Base-by-base conservation (phyloP, 2,888 invertebrate species). In the Notocelia uddmanniana region DNA sequence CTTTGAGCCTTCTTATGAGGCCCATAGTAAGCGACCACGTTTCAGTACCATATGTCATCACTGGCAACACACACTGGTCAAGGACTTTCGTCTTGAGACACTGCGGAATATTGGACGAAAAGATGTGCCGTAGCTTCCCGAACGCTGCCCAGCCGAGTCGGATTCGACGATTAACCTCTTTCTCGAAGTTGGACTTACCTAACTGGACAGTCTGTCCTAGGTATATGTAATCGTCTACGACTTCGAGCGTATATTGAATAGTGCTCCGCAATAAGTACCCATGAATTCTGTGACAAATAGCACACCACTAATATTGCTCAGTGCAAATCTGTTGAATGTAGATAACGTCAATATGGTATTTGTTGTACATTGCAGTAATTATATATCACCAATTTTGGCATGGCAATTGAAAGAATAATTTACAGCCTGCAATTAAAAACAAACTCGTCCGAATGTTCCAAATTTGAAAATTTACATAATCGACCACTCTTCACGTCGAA, bases 401-500 rank as follows among this genome's bases (percentile, higher is more conserved):
- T 19, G 21, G n/a, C 45, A 64, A 45, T 57, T 15, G 2, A 60
- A 67, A 23, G n/a, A 31, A 67, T 52, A 71, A 66, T 58, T 71
- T 59, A 60, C 52, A 70, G 1, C 54, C 54, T 45, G 54, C 71
- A 71, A 71, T 71, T 71, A 71, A 71, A 67, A 71, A 59, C 66
- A 67, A 67, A 71, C 66, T 59, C 71, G 59, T 71, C 67, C 71
- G 59, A 71, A 68, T 67, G 67, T 72, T 68, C 67, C 55, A 68
- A 72, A 68, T 72, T 72, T 48, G 37, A 72, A 72, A 72, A 72
- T 72, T 72, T 72, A 72, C 72, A 72, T 72, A 72, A 72, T 72
- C 72, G 72, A 72, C 72, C 72, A 72, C 72, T 69, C 69, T 72
- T 72, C 72, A 54, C 72, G 48, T 72, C 72, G 60, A 72, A 72